Conservation (phyloP, 2,113 vertebrate genomes). For the Benitochromis conjunctus region DNA sequence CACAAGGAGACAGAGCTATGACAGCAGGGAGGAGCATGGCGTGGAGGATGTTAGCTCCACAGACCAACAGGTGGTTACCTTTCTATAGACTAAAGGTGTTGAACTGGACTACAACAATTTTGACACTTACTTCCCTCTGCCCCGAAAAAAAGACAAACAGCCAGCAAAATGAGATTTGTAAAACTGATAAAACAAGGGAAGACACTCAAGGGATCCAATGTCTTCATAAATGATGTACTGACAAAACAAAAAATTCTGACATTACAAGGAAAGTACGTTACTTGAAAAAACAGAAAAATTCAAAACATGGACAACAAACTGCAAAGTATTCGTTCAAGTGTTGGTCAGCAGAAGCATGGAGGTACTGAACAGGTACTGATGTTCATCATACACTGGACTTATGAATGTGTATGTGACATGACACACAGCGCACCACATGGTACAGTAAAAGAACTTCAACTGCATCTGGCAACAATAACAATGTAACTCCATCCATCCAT, state of each 20-base stretch:
- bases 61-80: neutral
- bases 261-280: neutral
- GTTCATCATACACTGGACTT: neutral
- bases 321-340: neutral
- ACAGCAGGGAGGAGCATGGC: neutral
- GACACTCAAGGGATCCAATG: neutral
- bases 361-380: neutral
- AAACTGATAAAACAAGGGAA: neutral
- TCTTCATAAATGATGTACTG: neutral
- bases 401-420: neutral
- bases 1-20: neutral
- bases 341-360: neutral
- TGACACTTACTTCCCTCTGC: neutral
- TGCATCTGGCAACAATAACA: neutral
- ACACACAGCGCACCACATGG: neutral
- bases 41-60: neutral
- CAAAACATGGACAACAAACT: neutral
- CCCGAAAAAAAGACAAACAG: neutral
- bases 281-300: neutral
- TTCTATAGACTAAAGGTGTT: neutral
- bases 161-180: neutral
- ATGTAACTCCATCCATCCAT: too few species aligned
- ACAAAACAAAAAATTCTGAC: neutral
- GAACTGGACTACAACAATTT: neutral
- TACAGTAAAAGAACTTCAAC: neutral